Evolutionary conservation across 2,113 vertebrate genomes (phyloP).

Genomic region (Piprites chloris): DNA sequence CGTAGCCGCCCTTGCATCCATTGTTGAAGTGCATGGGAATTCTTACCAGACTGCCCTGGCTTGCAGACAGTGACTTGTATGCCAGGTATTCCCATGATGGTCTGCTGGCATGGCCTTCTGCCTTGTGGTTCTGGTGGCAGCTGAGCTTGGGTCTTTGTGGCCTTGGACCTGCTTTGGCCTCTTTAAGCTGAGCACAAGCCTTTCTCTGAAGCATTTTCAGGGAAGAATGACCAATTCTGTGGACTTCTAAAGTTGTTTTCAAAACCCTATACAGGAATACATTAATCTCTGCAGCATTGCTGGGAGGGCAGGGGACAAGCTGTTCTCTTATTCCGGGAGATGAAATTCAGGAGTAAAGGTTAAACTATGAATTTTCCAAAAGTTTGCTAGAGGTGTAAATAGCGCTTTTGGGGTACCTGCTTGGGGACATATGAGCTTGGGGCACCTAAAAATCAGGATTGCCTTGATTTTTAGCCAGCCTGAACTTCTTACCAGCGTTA

Average conservation of each 20-base stretch:
- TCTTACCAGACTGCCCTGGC: not conserved
- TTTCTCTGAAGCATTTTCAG: not conserved
- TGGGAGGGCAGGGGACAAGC: not conserved
- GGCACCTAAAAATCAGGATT: not conserved
- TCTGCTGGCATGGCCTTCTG: not conserved
- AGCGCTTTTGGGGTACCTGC: not conserved
- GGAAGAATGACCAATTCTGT: not conserved
- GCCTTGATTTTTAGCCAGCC: not conserved
- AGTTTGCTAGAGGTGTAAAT: not conserved
- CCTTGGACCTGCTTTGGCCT: not conserved
- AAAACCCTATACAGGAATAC: not conserved
- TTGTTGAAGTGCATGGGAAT: not conserved
- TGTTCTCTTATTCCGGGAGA: not conserved
- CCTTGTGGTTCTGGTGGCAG: accelerated
- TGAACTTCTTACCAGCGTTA: not conserved
- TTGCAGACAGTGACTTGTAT: not conserved
- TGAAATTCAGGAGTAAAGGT: not conserved
- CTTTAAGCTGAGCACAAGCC: not conserved
- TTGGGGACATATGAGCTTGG: not conserved
- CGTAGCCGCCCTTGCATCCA: not conserved
- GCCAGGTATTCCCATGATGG: not conserved
- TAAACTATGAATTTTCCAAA: not conserved
- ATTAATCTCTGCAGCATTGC: not conserved
- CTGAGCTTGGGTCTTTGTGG: not conserved
- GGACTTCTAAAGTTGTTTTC: not conserved